Base-by-base conservation (phyloP, 2,113 vertebrate species). In the Pelmatolapia mariae region DNA sequence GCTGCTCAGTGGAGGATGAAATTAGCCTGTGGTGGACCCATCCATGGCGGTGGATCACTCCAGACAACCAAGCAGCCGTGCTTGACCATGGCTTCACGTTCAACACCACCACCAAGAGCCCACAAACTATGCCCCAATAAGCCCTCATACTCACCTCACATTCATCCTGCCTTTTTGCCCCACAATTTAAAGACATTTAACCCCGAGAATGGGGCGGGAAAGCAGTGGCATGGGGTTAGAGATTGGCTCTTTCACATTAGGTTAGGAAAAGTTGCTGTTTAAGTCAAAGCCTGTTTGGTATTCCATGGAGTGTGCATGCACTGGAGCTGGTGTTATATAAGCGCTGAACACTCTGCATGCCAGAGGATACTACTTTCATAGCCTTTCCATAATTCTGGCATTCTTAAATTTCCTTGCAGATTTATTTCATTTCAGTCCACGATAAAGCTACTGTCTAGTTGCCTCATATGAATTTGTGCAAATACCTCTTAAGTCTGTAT, bases 1-100 rank as follows among this genome's bases (percentile, higher is more conserved):
- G 12, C 68, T 92, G 95, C 83, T 93, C 92, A 88, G 82, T 82
- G 83, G 91, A 95, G 94, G 93, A 92, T 94, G 93, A 95, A 94
- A 96, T 94, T 94, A 94, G 88, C 90, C 86, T 61, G 87, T 63
- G 56, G 87, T 89, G 92, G 86, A 89, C 81, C 54, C 57, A 22
- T 90, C 87, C 82, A 40, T 71, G 76, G 81, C 12, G n/a, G 56
- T 56, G 85, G 92, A 89, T 93, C 92, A 92, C 86, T 87, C 56
- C 80, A 89, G 82, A 87, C 83, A 87, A 82, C 86, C 54, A 54
- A 73, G 89, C 86, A 92, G 86, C 31, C 26, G 53, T 86, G 92
- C 91, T 86, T 93, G 90, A 91, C 92, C 86, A 71, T 31, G 10
- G 8, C 73, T 80, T 90, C 81, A 82, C 76, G 68, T 33, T 81